Base-by-base conservation (phyloP, 2,888 invertebrate species). In the Fragum whitleyi region DNA sequence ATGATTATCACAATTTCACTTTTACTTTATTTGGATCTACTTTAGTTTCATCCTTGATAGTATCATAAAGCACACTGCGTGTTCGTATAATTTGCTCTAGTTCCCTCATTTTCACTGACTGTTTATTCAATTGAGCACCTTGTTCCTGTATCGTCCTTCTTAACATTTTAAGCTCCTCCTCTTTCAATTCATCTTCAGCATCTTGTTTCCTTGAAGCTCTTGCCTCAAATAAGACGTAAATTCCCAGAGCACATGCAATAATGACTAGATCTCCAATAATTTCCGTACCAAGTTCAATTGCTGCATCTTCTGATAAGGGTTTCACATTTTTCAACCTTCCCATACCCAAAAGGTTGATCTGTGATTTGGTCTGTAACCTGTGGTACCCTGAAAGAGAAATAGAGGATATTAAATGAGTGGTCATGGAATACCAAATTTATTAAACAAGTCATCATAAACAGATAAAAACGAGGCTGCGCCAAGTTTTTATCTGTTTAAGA, bases 281-380 rank as follows among this genome's bases (percentile, higher is more conserved):
- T 26, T 85, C 81, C 26, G 77, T 68, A 36, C 81, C 81, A 9
- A 85, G 81, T n/a, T 85, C 77, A 29, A 85, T 57, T 26, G 84
- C 84, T n/a, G 72, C 74, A 23, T 85, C 71, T 39, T 81, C 79
- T 14, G 81, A 74, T 14, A 85, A 42, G 51, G 81, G 81, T 51
- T 70, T 36, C 9, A 85, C 84, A 16, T 76, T 23, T 42, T 76
- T 85, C 6, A 77, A 57, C 32, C 80, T 79, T 39, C 81, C 84
- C 39, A 81, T 61, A 26, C 81, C 81, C 1, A 79, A 55, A n/a
- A 81, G 23, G 19, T 28, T 72, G 19, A 81, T 61, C 39, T 65
- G 21, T 2, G 79, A 74, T 42, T 67, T 81, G 29, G 79, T 77
- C 36, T 68, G 68, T 53, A 81, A n/a, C 23, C 42, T 62, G 47